Conservation (phyloP, 2,888 invertebrate genomes). For the Tiliacea citrago region DNA sequence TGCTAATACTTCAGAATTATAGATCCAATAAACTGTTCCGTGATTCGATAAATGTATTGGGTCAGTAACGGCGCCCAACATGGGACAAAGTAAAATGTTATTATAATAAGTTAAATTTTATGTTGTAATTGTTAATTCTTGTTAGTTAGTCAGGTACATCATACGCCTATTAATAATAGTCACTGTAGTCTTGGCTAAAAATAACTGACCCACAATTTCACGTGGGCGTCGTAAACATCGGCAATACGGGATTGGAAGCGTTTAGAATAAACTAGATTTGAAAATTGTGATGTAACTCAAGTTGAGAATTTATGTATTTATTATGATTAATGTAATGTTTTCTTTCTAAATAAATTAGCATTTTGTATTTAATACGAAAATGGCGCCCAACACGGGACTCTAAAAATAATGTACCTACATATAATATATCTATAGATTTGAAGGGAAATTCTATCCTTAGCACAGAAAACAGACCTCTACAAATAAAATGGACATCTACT, state of each 20-base stretch:
- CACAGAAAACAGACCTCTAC: neutral
- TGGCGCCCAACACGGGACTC: constrained; percentile 17
- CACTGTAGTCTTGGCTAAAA: constrained; percentile 10
- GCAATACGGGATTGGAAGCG: neutral
- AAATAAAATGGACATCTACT: neutral
- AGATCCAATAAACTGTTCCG: constrained; percentile 31
- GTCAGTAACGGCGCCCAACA: constrained; percentile 33
- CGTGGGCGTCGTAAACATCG: constrained; percentile 33
- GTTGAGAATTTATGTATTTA: neutral
- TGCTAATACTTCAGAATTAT: constrained; percentile 27
- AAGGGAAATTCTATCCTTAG: neutral
- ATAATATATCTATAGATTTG: neutral
- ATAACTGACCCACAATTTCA: constrained; percentile 13
- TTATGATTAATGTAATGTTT: neutral
- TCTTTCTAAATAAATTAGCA: neutral
- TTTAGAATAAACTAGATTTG: neutral
- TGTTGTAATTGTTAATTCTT: neutral
- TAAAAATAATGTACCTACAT: neutral
- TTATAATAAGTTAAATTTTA: neutral
- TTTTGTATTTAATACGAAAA: constrained; percentile 11
- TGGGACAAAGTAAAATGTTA: neutral
- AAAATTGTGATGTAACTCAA: neutral
- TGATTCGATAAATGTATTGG: constrained; percentile 19
- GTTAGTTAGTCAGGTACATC: neutral
- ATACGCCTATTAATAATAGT: constrained; percentile 1